A percentile compares a stretch with the other conserved stretches of the same genome.
phyloP scores from a whole-genome alignment of 2,113 vertebrate genomes.

The Cyphomyrus discorhynchus region DNA sequence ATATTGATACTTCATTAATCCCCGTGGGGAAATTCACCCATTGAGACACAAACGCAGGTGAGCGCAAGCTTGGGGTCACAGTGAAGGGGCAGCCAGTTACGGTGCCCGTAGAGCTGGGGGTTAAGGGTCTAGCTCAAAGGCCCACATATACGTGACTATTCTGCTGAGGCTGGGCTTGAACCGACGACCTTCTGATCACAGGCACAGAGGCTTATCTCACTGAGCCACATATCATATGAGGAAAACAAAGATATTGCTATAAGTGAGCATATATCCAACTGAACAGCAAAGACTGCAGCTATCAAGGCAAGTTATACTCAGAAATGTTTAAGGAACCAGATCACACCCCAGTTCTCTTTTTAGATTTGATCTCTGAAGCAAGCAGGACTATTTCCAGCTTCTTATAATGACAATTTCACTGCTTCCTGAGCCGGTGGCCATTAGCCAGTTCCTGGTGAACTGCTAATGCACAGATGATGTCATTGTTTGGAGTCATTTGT shows the following conservation, averaged over 20 bases:
- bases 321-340: neutral
- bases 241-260: neutral
- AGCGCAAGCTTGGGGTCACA: neutral
- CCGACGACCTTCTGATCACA: neutral
- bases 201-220: neutral
- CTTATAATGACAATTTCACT: neutral
- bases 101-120: neutral
- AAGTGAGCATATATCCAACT: neutral
- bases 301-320: neutral
- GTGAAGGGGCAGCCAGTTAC: neutral
- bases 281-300: neutral
- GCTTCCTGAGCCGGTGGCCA: neutral
- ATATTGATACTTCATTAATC: neutral
- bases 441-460: neutral
- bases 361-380: neutral
- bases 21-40: neutral
- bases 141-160: neutral
- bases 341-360: neutral
- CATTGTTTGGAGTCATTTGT: neutral
- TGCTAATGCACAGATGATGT: neutral
- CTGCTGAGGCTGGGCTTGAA: neutral
- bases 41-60: neutral
- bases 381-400: neutral
- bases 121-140: neutral
- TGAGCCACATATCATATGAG: neutral